These are phyloP conservation scores for Atherinomorus stipes DNA, from an alignment of 2,113 vertebrate genomes.

Conservation along the genomic window DNA sequence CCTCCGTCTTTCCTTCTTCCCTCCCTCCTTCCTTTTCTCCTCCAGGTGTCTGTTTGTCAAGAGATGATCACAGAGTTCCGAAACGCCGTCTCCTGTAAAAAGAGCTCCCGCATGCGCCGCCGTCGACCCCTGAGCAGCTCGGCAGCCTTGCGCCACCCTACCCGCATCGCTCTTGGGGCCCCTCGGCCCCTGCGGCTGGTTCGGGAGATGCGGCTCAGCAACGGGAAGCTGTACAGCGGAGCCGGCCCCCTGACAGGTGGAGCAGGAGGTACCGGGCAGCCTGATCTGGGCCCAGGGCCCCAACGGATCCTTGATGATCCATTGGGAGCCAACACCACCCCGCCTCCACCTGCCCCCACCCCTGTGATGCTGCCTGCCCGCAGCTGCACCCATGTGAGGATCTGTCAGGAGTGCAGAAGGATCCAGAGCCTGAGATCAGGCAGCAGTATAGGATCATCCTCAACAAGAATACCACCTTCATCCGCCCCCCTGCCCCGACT, in stretches of 20 bases:
- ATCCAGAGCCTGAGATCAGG: constrained; percentile 89
- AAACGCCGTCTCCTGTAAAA: constrained; percentile 92
- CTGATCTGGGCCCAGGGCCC: constrained; percentile 84
- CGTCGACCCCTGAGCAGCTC: constrained; percentile 84
- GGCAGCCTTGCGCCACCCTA: constrained; percentile 79
- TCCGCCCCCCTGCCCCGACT: constrained; percentile 78
- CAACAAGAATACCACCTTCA: constrained; percentile 84
- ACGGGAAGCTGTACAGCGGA: constrained; percentile 90
- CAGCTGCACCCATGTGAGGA: constrained; percentile 82
- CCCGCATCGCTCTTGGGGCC: constrained; percentile 77
- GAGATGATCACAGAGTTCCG: constrained; percentile 94
- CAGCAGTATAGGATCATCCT: constrained; percentile 69
- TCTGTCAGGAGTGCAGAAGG: constrained; percentile 90
- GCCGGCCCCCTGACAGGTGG: constrained; percentile 82
- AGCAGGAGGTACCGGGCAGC: constrained; percentile 54
- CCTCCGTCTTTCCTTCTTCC: constrained; percentile 38
- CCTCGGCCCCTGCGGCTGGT: constrained; percentile 86
- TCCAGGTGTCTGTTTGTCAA: constrained; percentile 92
- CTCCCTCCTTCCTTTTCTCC: constrained; percentile 31
- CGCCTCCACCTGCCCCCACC: constrained; percentile 73
- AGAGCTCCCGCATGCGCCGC: constrained; percentile 89
- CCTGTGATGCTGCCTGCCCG: constrained; percentile 71
- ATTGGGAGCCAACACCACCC: constrained; percentile 78
- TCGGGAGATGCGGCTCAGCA: constrained; percentile 92
- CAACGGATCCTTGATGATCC: constrained; percentile 91